Base-by-base conservation (phyloP, 2,888 invertebrate genomes). In the Incurvaria masculella region DNA sequence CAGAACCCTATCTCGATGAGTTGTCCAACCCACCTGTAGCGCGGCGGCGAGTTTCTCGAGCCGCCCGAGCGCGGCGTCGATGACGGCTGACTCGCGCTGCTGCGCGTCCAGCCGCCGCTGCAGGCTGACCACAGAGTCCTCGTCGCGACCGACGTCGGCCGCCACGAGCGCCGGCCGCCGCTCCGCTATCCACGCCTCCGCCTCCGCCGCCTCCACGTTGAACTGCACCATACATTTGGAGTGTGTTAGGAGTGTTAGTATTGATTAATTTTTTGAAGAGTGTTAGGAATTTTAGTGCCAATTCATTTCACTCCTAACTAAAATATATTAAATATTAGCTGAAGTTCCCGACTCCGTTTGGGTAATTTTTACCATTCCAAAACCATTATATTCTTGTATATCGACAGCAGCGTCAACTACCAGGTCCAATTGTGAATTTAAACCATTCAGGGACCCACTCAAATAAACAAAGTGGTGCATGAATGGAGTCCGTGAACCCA, bases 131-230 rank as follows among this genome's bases (percentile, higher is more conserved):
- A 94, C 94, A 0, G 95, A 91, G 59, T 94, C 91, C 69, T 97
- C 96, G 68, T 98, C 97, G 52, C 91, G 89, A 0, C 97, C 97
- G 42, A 89, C 86, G 65, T 97, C 96, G 8, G 80, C 74, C 0
- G 88, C 87, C 0, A 82, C 81, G 23, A 94, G 70, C 42, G 88
- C 80, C 0, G 91, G 89, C 17, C 86, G 82, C 54, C 94, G 92
- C 59, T 95, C 95, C 41, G 83, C 79, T 60, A 97, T 88, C 96
- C 97, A 97, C n/a, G 89, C 86, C 58, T 93, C 91, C 0, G 94
- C 91, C 69, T 98, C 97, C 2, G 86, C 81, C 2, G 92, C 89
- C 68, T 97, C 97, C 1, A 33, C 33, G 33, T 33, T 33, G 33
- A 33, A 33, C 33, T 26, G 27, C 18, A 27, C n/a, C n/a, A n/a